Conservation (phyloP, 2,113 vertebrate species). For the Cromileptes altivelis region DNA sequence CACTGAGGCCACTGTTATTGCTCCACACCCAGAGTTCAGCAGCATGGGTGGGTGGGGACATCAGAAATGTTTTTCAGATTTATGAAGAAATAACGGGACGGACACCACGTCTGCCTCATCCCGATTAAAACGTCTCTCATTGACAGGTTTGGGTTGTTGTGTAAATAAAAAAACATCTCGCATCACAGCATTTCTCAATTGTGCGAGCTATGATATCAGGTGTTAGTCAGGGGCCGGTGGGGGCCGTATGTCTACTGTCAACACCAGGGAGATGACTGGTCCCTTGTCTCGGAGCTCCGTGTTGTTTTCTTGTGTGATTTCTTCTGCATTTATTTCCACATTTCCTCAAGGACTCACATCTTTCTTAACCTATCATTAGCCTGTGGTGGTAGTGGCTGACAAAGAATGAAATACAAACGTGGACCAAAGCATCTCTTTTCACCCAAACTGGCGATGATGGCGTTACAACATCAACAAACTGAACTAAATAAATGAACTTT, state of each 20-base stretch:
- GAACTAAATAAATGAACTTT: conserved; percentile 35
- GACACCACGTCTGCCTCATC: not conserved
- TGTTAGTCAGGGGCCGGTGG: conserved; percentile 12
- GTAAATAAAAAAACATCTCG: conserved; percentile 19
- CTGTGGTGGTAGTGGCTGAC: conserved; percentile 53
- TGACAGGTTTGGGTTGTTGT: not conserved
- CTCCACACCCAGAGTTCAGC: conserved; percentile 76
- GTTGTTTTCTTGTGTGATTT: conserved; percentile 27
- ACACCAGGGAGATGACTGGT: conserved; percentile 7
- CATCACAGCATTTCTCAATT: not conserved
- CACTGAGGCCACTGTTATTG: conserved; percentile 72
- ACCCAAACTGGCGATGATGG: conserved; percentile 34
- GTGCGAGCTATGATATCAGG: conserved; percentile 29
- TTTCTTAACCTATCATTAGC: conserved; percentile 69
- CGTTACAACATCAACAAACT: conserved; percentile 56
- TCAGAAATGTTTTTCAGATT: conserved; percentile 33
- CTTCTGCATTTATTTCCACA: conserved; percentile 41
- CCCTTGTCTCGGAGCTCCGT: not conserved
- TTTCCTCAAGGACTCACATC: conserved; percentile 57
- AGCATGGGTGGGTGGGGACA: conserved; percentile 37
- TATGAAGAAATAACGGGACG: not conserved
- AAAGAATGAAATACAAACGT: conserved; percentile 62
- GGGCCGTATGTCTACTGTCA: conserved; percentile 23
- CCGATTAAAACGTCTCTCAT: not conserved
- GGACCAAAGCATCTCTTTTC: conserved; percentile 36